phyloP scores from a whole-genome alignment of 1,140 invertebrate species.

The Cardiocondyla obscurior region DNA sequence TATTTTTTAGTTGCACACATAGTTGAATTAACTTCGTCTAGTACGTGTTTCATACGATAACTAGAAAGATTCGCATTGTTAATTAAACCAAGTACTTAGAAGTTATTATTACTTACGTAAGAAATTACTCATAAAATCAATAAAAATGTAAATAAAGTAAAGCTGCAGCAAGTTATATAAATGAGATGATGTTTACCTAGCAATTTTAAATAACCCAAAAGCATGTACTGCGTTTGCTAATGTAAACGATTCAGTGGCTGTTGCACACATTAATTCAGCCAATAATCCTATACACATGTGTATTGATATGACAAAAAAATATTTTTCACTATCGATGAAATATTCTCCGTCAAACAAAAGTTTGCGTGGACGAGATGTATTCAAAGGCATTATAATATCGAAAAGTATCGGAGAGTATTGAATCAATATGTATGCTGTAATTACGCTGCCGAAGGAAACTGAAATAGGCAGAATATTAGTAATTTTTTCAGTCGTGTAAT shows the following conservation, averaged over 20 bases:
- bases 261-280: background rate
- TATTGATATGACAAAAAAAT: slow-evolving; percentile 54
- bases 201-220: slow-evolving; percentile 30
- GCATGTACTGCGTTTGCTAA: slow-evolving; percentile 21
- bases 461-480: background rate
- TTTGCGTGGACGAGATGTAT: slow-evolving; percentile 15
- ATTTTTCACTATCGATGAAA: slow-evolving; percentile 61
- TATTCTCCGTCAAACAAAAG: slow-evolving; percentile 37
- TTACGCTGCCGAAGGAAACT: background rate
- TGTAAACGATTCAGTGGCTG: slow-evolving; percentile 53
- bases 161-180: background rate
- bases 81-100: background rate
- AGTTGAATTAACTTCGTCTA: background rate
- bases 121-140: no score
- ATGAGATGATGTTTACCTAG: background rate
- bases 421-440: background rate
- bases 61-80: slow-evolving; percentile 13
- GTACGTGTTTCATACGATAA: slow-evolving; percentile 34
- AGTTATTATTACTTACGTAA: no score
- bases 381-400: slow-evolving; percentile 21
- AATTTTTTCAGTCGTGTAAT: background rate
- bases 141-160: background rate
- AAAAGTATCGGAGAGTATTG: background rate
- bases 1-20: background rate
- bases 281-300: slow-evolving; percentile 40